Conservation (phyloP, 2,113 vertebrate genomes). For the Ploceus nigricollis region DNA sequence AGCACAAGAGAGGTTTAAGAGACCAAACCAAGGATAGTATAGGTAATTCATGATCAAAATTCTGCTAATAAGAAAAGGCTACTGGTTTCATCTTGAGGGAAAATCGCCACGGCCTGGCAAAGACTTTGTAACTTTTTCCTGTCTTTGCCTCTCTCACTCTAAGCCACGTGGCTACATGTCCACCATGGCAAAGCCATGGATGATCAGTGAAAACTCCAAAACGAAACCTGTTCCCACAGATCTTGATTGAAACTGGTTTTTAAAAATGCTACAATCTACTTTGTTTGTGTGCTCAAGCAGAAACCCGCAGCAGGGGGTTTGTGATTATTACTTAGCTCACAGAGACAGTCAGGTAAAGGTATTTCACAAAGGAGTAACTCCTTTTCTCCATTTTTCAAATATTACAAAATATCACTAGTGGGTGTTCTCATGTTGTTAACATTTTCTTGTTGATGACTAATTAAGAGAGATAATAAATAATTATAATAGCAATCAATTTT, state of each 20-base stretch:
- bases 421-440: not conserved
- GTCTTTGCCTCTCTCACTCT: not conserved
- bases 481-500: not conserved
- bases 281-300: not conserved
- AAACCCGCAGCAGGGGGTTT: not conserved
- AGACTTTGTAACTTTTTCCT: not conserved
- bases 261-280: not conserved
- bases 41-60: not conserved
- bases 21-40: not conserved
- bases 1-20: not conserved
- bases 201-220: not conserved
- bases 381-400: not conserved
- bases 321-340: not conserved
- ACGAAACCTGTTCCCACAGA: not conserved
- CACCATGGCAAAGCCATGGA: not conserved
- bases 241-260: not conserved
- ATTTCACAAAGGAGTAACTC: not conserved
- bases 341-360: rapidly evolving
- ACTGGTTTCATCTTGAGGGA: not conserved
- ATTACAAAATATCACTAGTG: not conserved
- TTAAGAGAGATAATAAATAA: not conserved
- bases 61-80: not conserved
- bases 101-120: not conserved
- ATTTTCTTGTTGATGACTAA: not conserved
- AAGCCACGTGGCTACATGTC: rapidly evolving